These are phyloP conservation scores for Acanthococcus lagerstroemiae DNA, from an alignment of 2,888 invertebrate genomes.

Conservation along the genomic window DNA sequence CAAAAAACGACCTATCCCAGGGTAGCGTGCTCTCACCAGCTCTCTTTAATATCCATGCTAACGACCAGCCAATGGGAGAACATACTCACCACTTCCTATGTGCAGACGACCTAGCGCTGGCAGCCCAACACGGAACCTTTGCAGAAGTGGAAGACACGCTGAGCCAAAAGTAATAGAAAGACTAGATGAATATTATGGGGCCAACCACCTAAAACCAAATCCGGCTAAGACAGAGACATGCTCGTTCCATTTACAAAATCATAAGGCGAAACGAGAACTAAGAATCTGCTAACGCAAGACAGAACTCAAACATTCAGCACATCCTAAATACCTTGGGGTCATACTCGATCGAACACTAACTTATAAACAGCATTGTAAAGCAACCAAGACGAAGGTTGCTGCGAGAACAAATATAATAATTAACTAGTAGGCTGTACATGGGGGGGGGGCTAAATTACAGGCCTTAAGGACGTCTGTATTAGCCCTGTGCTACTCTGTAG, in stretches of 20 bases:
- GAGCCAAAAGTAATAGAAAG: slow-evolving; percentile 4
- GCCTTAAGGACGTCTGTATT: slow-evolving; percentile 31
- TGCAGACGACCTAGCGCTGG: slow-evolving; percentile 24
- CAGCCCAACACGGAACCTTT: slow-evolving; percentile 12
- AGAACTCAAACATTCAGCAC: slow-evolving; percentile 19
- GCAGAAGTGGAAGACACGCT: slow-evolving; percentile 21
- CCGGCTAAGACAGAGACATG: slow-evolving; percentile 2
- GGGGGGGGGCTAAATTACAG: slow-evolving; percentile 26
- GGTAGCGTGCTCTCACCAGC: slow-evolving; percentile 23
- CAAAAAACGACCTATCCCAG: slow-evolving; percentile 22
- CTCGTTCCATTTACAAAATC: slow-evolving; percentile 9
- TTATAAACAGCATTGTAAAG: slow-evolving; percentile 33
- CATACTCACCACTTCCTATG: slow-evolving; percentile 11
- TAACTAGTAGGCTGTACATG: slow-evolving; percentile 30
- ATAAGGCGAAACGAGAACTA: slow-evolving; percentile 20
- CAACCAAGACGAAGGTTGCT: slow-evolving; percentile 22
- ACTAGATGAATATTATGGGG: slow-evolving; percentile 4
- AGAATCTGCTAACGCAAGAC: slow-evolving; percentile 4
- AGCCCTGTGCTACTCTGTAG: slow-evolving; percentile 30
- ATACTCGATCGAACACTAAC: slow-evolving; percentile 34
- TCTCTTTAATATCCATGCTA: slow-evolving; percentile 21
- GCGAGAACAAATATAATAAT: slow-evolving; percentile 33
- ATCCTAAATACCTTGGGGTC: slow-evolving; percentile 29
- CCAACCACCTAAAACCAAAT: slow-evolving; percentile 19
- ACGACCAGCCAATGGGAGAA: slow-evolving; percentile 21